Conservation (phyloP, 1,140 invertebrate species). For the Drosophila quadrilineata region DNA sequence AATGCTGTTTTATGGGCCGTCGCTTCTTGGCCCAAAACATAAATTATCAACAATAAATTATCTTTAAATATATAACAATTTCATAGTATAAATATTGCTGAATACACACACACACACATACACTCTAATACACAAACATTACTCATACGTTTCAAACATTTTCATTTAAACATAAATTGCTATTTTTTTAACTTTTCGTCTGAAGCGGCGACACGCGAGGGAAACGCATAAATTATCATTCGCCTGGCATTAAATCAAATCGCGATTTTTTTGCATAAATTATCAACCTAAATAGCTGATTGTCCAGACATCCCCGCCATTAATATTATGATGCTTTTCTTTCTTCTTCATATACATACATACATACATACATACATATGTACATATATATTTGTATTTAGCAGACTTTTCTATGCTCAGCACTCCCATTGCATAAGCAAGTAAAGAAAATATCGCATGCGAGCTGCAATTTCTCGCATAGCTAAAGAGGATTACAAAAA, state of each 20-base stretch:
- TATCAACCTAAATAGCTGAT: neutral
- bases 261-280: slow-evolving; percentile 20
- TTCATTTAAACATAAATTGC: too few species aligned
- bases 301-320: slow-evolving; percentile 7
- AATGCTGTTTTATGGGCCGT: slow-evolving; percentile 69
- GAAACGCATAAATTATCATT: slow-evolving; percentile 69
- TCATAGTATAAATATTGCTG: slow-evolving; percentile 8
- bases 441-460: too few species aligned
- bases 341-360: too few species aligned
- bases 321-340: too few species aligned
- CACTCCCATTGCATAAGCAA: too few species aligned
- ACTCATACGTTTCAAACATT: slow-evolving; percentile 6
- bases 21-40: slow-evolving; percentile 59
- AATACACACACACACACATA: too few species aligned
- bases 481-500: neutral
- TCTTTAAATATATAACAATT: slow-evolving; percentile 55
- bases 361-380: too few species aligned
- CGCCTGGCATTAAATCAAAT: slow-evolving; percentile 65
- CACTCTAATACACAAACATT: too few species aligned
- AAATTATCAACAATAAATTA: slow-evolving; percentile 78
- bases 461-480: slow-evolving; percentile 3
- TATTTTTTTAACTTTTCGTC: too few species aligned
- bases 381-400: neutral
- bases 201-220: slow-evolving; percentile 63
- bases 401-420: neutral